Evolutionary conservation across 1,140 invertebrate genomes (phyloP), one percentile per base, ranked within the genome.

Genomic region (Drosophila rufa): DNA sequence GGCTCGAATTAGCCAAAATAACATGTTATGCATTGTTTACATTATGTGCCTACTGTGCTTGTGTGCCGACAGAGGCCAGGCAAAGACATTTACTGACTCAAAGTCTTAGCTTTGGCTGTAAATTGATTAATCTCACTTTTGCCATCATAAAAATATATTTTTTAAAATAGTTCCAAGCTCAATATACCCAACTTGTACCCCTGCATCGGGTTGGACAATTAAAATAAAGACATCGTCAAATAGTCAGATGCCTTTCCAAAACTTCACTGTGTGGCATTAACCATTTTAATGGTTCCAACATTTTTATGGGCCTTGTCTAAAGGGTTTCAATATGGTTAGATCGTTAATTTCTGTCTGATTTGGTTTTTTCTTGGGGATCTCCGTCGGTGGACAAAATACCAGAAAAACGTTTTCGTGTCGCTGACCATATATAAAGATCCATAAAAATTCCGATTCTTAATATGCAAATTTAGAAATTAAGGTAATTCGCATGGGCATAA

Each of bases 331-430:
- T 55, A 46, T 33, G n/a, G 12, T 55, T 47, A 53, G 67, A 55
- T 83, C 77, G 81, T 83, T 80, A 83, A 84, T 73, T 73, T 50
- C 8, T 51, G 8, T 30, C 6, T 8, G 33, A 55, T 55, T 55
- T 61, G 33, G 9, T 61, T 36, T 25, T 19, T n/a, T 62, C 36
- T 30, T 50, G 65, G 46, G 51, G 30, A 42, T 77, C 68, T 60
- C 33, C 42, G 42, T 12, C 12, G 19, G 45, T 57, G 17, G 60
- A 82, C 79, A 79, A 87, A 86, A 82, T 73, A 76, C 75, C 83
- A 86, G 82, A 86, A 86, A 86, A 86, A 87, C 78, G 80, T 66
- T 85, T 59, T 50, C 57, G 71, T 84, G 75, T 70, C 22, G 40
- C 27, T 14, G 14, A 17, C 58, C 65, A 48, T 17, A 68, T 67